Percentiles rank a stretch among this genome's conserved stretches.
Evolutionary conservation across 2,113 vertebrate species (phyloP).

Genomic region (Crotalus horridus): DNA sequence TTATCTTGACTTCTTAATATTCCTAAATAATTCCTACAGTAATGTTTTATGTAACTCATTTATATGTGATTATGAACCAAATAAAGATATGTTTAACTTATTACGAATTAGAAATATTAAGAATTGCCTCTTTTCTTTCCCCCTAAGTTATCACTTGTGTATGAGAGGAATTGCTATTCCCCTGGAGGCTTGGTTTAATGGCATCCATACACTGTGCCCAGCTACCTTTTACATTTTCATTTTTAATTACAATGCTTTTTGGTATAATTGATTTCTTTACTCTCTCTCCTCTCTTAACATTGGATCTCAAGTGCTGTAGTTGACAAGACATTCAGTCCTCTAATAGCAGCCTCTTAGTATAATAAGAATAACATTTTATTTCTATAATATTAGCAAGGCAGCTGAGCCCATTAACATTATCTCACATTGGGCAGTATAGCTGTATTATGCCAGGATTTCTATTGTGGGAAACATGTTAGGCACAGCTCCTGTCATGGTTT

Average conservation of each 20-base stretch:
- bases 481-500: neutral
- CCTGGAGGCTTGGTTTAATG: neutral
- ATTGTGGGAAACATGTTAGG: neutral
- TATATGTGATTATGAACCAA: neutral
- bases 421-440: neutral
- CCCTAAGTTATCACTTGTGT: neutral
- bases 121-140: neutral
- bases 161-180: slow-evolving; percentile 4
- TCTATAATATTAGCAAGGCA: slow-evolving; percentile 3
- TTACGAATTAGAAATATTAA: neutral
- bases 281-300: neutral
- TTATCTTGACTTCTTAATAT: neutral
- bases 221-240: slow-evolving; percentile 22
- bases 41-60: neutral
- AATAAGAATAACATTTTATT: neutral
- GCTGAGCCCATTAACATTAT: neutral
- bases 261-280: slow-evolving; percentile 13
- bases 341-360: neutral
- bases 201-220: neutral
- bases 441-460: neutral
- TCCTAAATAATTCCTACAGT: neutral
- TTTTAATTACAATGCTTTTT: slow-evolving; percentile 26
- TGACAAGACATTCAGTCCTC: neutral
- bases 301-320: neutral
- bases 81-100: neutral